Base-by-base conservation (phyloP, 2,113 vertebrate species). In the Lagenorhynchus albirostris region DNA sequence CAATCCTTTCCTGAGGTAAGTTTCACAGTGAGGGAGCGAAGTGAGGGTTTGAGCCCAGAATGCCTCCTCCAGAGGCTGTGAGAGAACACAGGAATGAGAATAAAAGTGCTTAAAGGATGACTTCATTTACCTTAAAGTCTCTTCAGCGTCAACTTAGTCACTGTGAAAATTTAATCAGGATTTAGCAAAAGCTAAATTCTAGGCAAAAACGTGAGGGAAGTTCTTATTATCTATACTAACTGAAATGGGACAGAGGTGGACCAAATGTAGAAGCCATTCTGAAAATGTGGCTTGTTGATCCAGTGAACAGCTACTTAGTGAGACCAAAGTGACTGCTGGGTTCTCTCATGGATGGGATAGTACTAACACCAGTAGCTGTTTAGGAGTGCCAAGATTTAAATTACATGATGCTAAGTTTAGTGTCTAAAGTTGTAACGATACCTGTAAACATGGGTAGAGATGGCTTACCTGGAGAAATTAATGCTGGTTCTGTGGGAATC, bases 401-500 rank as follows among this genome's bases (percentile, higher is more conserved):
- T 55, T 91, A 84, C 0, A 21, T 58, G 94, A 89, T 85, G 36
- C 62, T 87, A 55, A 70, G 65, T 96, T 87, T 73, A 81, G 50
- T 83, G 73, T 95, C 80, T 95, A 67, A 94, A 83, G 47, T 92
- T 95, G 15, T 26, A 92, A 23, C 1, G 31, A 68, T 85, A n/a
- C 13, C 67, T 82, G 13, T 76, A 67, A 62, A 47, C 47, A 10
- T 25, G 26, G 33, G 12, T 53, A 70, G 21, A 60, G 26, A 53
- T 26, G 58, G 29, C 95, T 95, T 92, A 97, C 92, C 87, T 97
- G 97, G 88, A 55, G 93, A 29, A 8, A 44, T 41, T 60, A 97
- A 36, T 98, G 98, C 98, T 98, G 98, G 81, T 92, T 98, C 98
- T 85, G 97, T 99, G 68, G 99, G 98, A 38, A 98, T 98, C 93